phyloP scores from a whole-genome alignment of 1,140 invertebrate genomes.

The Halesus radiatus region DNA sequence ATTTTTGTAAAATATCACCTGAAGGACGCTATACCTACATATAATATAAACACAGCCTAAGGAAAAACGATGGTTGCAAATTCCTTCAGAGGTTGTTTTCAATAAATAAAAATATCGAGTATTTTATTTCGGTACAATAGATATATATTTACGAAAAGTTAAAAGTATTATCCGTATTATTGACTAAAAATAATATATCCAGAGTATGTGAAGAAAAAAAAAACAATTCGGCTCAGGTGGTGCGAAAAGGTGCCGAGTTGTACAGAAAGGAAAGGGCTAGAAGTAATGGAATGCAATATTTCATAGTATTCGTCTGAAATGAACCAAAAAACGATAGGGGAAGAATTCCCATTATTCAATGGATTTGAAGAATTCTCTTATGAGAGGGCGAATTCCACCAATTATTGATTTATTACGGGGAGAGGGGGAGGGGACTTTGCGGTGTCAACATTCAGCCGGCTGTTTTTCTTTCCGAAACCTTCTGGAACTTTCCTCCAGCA shows the following conservation, averaged over 20 bases:
- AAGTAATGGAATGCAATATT: conserved; percentile 17
- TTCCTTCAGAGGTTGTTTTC: too few species aligned
- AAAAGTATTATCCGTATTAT: too few species aligned
- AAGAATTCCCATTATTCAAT: conserved; percentile 22
- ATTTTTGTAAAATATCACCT: too few species aligned
- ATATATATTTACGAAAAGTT: too few species aligned
- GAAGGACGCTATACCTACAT: too few species aligned
- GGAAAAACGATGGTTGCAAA: too few species aligned
- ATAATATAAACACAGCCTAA: too few species aligned
- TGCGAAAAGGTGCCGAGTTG: background rate
- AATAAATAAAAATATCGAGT: too few species aligned
- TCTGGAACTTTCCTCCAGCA: background rate
- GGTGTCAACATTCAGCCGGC: conserved; percentile 3
- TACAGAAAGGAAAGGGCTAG: background rate
- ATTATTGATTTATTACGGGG: conserved; percentile 8
- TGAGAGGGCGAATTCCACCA: conserved; percentile 2
- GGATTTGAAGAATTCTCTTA: conserved; percentile 22
- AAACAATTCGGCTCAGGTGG: background rate
- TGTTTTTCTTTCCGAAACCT: conserved; percentile 13
- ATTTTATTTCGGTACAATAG: too few species aligned
- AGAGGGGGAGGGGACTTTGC: background rate
- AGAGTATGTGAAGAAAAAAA: too few species aligned
- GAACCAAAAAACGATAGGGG: conserved; percentile 8
- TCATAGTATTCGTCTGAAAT: conserved; percentile 5
- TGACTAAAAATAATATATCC: too few species aligned